Evolutionary conservation across 2,797 vertebrate species (phyloP), one percentile per base, ranked within the genome.

Genomic region (Steatocranus sp.): DNA sequence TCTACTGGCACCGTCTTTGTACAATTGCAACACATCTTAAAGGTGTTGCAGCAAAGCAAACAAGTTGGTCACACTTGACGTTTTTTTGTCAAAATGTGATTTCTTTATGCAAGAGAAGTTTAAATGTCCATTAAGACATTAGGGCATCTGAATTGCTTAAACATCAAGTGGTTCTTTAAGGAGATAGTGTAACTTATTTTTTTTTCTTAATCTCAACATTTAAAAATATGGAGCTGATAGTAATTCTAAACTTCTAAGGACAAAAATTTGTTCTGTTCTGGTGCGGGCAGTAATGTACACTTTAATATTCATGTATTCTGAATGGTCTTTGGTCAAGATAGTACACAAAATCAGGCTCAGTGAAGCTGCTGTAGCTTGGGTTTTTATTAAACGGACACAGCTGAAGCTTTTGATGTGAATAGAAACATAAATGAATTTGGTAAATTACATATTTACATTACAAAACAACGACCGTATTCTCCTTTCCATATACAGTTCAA

Each of bases 41-140:
- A 90, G 83, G 73, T 88, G 83, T 75, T 83, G 54, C 8, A 34
- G 91, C 80, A 79, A 83, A 89, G 78, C 87, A 91, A 92, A 92
- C 91, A 90, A 83, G 78, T 89, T 90, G 82, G 93, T 91, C 81
- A 81, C 80, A 23, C 82, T 70, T 43, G 58, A 74, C n/a, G n/a
- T 84, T n/a, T 91, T 85, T 90, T 93, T 91, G 82, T 90, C 53
- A 53, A 78, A 79, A 88, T 81, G 49, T 61, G 74, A 78, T 43
- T 87, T 78, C 20, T 79, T 81, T 84, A 79, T 78, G 38, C 79
- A 63, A 50, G 49, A 80, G 43, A 70, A 70, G 30, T 49, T 46
- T 7, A 76, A 80, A 85, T 27, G 43, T 80, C 80, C 38, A 36
- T 49, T 25, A 15, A 7, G 25, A 6, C 11, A 8, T 34, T 3